Conservation (phyloP, 2,888 invertebrate species). For the Scaptomyza caliginosa region DNA sequence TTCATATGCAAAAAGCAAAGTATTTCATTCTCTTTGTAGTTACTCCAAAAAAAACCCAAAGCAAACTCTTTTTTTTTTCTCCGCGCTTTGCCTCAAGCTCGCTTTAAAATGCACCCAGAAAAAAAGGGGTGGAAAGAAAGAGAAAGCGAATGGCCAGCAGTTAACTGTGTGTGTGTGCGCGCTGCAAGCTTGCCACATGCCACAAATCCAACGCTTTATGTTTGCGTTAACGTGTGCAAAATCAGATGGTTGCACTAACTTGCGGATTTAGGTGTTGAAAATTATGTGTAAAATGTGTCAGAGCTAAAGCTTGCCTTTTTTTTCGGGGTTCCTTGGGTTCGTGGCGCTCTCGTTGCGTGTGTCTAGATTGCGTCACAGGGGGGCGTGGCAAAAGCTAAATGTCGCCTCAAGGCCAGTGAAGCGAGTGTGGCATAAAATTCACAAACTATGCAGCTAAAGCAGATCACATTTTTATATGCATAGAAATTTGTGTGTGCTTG, state of each 20-base stretch:
- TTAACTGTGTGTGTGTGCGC: background rate
- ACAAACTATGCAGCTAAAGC: background rate
- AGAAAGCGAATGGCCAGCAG: constrained; percentile 26
- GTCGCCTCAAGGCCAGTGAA: constrained; percentile 55
- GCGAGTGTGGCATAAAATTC: constrained; percentile 27
- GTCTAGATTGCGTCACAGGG: constrained; percentile 15
- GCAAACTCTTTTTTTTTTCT: background rate
- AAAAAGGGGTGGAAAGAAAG: background rate
- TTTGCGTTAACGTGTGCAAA: constrained; percentile 77
- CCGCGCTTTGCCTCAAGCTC: background rate
- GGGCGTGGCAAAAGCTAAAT: constrained; percentile 59
- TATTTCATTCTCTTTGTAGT: constrained; percentile 23
- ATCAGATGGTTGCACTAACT: constrained; percentile 77
- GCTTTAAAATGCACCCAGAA: constrained; percentile 43
- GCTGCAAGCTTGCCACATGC: constrained; percentile 42
- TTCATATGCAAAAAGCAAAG: constrained; percentile 28
- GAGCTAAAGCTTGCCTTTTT: constrained; percentile 64
- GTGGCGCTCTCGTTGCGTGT: background rate
- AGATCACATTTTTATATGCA: constrained; percentile 60
- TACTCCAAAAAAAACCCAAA: background rate
- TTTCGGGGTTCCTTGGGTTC: background rate
- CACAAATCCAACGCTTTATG: constrained; percentile 75
- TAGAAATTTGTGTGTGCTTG: background rate
- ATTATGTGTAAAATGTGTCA: constrained; percentile 79
- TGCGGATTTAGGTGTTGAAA: constrained; percentile 79